These are phyloP conservation scores for Eulacestoma nigropectus DNA, from an alignment of 2,113 vertebrate species.

Conservation along the genomic window DNA sequence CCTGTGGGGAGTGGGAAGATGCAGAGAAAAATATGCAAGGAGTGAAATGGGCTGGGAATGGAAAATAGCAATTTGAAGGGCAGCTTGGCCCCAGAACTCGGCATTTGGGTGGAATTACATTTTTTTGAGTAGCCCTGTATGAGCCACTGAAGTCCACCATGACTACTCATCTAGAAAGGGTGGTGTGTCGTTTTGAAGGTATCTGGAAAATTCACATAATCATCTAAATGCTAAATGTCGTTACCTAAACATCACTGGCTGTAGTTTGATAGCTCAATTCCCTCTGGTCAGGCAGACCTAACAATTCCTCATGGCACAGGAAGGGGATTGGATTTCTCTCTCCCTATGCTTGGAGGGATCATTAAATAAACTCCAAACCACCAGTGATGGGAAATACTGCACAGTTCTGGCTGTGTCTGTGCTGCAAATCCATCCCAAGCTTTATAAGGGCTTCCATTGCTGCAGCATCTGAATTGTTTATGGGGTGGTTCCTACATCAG, in stretches of 20 bases:
- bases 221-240: neutral
- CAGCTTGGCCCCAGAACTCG: neutral
- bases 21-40: neutral
- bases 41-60: neutral
- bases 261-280: neutral
- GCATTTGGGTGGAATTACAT: neutral
- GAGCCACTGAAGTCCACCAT: neutral
- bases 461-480: neutral
- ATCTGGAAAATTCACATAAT: neutral
- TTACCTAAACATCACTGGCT: neutral
- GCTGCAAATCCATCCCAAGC: neutral
- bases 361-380: neutral
- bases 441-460: neutral
- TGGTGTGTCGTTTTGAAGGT: neutral
- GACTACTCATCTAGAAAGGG: neutral
- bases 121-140: neutral
- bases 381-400: neutral
- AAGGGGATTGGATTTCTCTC: neutral
- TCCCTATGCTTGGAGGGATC: neutral
- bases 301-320: neutral
- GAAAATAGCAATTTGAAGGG: neutral
- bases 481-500: neutral
- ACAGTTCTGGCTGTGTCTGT: neutral
- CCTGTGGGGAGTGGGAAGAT: neutral
- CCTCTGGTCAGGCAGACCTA: neutral